Evolutionary conservation across 2,113 vertebrate species (phyloP).

Genomic region (Engystomops pustulosus): DNA sequence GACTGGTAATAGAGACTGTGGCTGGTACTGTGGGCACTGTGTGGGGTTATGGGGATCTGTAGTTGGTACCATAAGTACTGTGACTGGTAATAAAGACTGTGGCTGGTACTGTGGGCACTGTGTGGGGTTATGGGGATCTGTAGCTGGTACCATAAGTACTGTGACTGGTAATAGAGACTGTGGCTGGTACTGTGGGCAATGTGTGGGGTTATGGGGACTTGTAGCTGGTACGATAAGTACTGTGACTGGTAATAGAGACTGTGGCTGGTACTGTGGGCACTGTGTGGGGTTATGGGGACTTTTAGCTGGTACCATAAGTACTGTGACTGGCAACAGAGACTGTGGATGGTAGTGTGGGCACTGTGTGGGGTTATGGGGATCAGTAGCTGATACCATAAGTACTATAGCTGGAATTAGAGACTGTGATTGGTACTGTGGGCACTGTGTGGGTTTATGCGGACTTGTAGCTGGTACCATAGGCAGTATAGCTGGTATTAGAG

Average conservation of each 20-base stretch:
- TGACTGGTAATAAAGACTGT: background rate
- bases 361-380: no score
- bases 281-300: background rate
- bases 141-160: background rate
- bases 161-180: background rate
- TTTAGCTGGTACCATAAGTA: no score
- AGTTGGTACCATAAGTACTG: background rate
- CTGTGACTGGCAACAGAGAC: background rate
- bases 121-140: background rate
- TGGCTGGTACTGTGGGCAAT: background rate
- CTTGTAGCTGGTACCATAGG: background rate
- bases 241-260: background rate
- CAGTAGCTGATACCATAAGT: no score
- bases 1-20: background rate
- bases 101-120: background rate
- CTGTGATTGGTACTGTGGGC: background rate
- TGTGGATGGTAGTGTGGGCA: background rate
- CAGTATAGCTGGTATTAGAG: background rate
- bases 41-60: background rate
- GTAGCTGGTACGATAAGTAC: accelerated
- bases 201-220: background rate
- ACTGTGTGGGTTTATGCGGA: no score
- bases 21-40: background rate
- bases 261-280: background rate
- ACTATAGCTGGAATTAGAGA: no score